Percentiles rank a stretch among this genome's conserved stretches.
Conservation (phyloP, 1,140 invertebrate species). For the Drosophila triauraria region DNA sequence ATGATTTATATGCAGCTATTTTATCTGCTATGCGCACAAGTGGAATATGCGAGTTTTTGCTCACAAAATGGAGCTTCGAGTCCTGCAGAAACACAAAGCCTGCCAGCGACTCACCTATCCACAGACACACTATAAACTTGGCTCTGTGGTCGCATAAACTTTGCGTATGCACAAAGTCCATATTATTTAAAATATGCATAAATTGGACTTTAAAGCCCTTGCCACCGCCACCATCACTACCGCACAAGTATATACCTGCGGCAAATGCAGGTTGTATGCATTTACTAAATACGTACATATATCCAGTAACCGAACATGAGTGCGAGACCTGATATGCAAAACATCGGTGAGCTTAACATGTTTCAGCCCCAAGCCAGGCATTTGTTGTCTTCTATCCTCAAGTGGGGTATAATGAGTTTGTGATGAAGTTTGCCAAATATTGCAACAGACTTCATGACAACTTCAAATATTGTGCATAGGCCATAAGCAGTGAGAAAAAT, state of each 20-base stretch:
- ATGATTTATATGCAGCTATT: constrained; percentile 78
- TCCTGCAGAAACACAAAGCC: constrained; percentile 53
- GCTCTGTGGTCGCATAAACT: constrained; percentile 52
- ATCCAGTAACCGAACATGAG: constrained; percentile 11
- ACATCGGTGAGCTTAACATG: constrained; percentile 26
- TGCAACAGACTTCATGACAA: neutral
- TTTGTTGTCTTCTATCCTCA: constrained; percentile 17
- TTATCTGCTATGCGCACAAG: constrained; percentile 64
- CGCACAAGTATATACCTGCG: constrained; percentile 21
- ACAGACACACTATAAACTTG: constrained; percentile 22
- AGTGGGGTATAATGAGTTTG: constrained; percentile 18
- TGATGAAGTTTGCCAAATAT: neutral
- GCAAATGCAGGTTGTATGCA: constrained; percentile 26
- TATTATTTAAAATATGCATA: constrained; percentile 78
- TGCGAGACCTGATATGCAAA: constrained; percentile 28
- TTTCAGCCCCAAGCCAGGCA: neutral
- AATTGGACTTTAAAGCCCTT: constrained; percentile 67
- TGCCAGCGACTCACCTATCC: constrained; percentile 44
- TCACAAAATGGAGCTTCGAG: constrained; percentile 21
- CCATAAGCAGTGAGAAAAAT: too few relatives aligned
- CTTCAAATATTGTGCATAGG: neutral
- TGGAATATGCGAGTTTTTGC: constrained; percentile 44
- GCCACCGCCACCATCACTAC: neutral
- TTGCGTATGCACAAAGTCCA: constrained; percentile 56
- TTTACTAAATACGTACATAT: constrained; percentile 19